Percentiles rank a stretch among this genome's conserved stretches.
Conservation (phyloP, 2,888 invertebrate genomes). For the Pterostichus niger region DNA sequence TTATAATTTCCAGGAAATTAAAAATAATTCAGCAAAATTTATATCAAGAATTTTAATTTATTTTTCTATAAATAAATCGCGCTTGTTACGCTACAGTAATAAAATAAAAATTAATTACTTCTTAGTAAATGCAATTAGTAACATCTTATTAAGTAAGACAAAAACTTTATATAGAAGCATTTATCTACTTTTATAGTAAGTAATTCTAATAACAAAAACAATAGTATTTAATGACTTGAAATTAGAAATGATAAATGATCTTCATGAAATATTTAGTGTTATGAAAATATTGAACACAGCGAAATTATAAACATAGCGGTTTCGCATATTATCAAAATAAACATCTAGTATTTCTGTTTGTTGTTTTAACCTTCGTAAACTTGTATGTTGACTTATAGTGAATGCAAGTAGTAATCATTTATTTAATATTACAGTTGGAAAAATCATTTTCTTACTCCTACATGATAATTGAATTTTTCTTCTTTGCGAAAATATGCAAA, state of each 20-base stretch:
- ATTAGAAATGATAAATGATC: constrained; percentile 10
- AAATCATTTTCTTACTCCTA: background rate
- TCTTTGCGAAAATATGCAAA: background rate
- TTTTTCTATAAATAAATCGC: too few relatives aligned
- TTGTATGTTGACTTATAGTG: background rate
- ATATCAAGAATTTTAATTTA: too few relatives aligned
- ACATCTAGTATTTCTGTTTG: background rate
- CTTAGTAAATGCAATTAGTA: too few relatives aligned
- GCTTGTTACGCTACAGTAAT: too few relatives aligned
- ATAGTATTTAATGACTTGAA: background rate
- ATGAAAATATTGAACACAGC: background rate
- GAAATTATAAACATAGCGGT: constrained; percentile 15
- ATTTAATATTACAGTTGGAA: constrained; percentile 7
- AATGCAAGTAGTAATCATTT: constrained; percentile 2
- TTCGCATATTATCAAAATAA: constrained; percentile 11
- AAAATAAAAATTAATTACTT: too few relatives aligned
- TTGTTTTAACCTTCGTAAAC: constrained; percentile 14
- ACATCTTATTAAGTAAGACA: too few relatives aligned
- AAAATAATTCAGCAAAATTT: too few relatives aligned
- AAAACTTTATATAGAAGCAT: background rate
- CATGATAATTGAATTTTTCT: background rate
- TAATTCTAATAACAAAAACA: background rate
- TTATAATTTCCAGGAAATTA: too few relatives aligned
- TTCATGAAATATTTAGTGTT: constrained; percentile 12
- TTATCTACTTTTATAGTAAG: background rate